Conservation (phyloP, 1,140 invertebrate genomes). For the Drosophila ficusphila region DNA sequence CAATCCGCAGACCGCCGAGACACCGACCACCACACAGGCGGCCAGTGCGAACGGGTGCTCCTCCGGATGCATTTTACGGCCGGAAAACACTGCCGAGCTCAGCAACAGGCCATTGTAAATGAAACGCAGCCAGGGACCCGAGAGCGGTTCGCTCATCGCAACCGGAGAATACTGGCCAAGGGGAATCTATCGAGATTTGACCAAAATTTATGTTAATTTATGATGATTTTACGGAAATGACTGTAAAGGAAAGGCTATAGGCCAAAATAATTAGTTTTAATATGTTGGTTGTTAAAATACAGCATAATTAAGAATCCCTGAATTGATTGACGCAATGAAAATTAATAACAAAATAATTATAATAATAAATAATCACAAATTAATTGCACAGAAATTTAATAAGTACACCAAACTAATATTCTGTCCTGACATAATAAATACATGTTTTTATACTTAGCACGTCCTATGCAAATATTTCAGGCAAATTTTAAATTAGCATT, state of each 20-base stretch:
- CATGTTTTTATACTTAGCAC: too few relatives aligned
- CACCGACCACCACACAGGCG: constrained; percentile 60
- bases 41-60: constrained; percentile 53
- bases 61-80: constrained; percentile 15
- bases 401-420: too few relatives aligned
- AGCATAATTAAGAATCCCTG: too few relatives aligned
- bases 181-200: constrained; percentile 28
- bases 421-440: too few relatives aligned
- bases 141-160: constrained; percentile 59
- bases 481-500: too few relatives aligned
- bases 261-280: too few relatives aligned
- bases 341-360: too few relatives aligned
- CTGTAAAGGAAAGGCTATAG: not conserved
- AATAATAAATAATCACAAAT: too few relatives aligned
- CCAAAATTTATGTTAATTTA: not conserved
- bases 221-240: constrained; percentile 2
- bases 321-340: too few relatives aligned
- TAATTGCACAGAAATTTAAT: too few relatives aligned
- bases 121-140: constrained; percentile 43
- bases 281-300: too few relatives aligned
- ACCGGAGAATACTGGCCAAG: not conserved
- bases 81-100: constrained; percentile 28
- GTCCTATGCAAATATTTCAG: too few relatives aligned
- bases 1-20: constrained; percentile 54
- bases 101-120: constrained; percentile 62